These are phyloP conservation scores for Melitaea athalia DNA, from an alignment of 2,888 invertebrate species.

Conservation along the genomic window DNA sequence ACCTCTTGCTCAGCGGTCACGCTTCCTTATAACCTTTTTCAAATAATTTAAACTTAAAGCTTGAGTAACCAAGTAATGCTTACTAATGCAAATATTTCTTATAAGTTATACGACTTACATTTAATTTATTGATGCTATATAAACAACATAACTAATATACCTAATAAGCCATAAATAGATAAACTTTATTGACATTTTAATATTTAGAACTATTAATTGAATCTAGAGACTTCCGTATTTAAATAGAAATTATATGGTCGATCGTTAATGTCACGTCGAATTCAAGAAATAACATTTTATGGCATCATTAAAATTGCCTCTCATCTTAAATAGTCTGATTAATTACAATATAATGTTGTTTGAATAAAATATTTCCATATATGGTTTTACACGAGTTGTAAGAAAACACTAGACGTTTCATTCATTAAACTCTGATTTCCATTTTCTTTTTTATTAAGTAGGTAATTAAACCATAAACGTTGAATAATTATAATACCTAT, in stretches of 20 bases:
- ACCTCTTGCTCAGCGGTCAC: slow-evolving; percentile 27
- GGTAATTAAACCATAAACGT: neutral
- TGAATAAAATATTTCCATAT: neutral
- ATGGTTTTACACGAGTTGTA: neutral
- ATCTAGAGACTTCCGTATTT: slow-evolving; percentile 23
- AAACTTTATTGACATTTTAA: slow-evolving; percentile 17
- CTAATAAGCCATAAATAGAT: slow-evolving; percentile 4
- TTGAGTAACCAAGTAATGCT: neutral
- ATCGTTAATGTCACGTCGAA: slow-evolving; percentile 24
- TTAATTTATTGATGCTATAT: neutral
- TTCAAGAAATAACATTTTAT: slow-evolving; percentile 3
- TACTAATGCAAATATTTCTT: slow-evolving; percentile 3
- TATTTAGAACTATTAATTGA: slow-evolving; percentile 19
- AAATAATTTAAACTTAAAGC: neutral
- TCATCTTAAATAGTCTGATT: neutral
- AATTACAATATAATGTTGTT: slow-evolving; percentile 6
- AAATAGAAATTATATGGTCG: slow-evolving; percentile 23
- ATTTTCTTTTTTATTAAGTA: neutral
- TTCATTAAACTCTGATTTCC: neutral
- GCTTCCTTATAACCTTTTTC: slow-evolving; percentile 19
- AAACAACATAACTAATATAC: neutral
- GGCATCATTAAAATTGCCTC: slow-evolving; percentile 1
- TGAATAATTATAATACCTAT: neutral
- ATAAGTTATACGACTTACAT: neutral
- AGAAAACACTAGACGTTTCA: neutral